Base-by-base conservation (phyloP, 2,888 invertebrate species). In the Erebia aethiops region DNA sequence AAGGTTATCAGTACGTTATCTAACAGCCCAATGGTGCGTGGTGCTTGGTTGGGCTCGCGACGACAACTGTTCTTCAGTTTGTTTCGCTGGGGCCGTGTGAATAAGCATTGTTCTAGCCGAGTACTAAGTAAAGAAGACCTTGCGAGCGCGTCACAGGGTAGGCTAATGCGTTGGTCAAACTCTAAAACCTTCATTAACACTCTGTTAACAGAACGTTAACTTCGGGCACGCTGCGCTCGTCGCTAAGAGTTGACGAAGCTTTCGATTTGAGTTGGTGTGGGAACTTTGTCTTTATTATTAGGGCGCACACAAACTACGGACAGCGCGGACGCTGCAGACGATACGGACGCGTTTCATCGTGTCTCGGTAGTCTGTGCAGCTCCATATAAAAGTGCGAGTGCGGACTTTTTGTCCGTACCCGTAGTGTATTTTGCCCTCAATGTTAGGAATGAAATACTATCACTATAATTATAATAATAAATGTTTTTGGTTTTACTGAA, bases 61-160 rank as follows among this genome's bases (percentile, higher is more conserved):
- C 79, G 80, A 80, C 84, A 84, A 92, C 92, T 92, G 90, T 81
- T 79, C 76, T 73, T 70, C 51, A 71, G 74, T 78, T 72, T 72
- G 76, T 82, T 83, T 84, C 86, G 84, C 85, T 84, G 83, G 79
- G 81, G 87, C 86, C 91, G 92, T 91, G 92, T 84, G 92, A 92
- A 91, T 82, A 81, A 79, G 80, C 87, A 84, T 87, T 87, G 85
- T 84, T 80, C 79, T 80, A 73, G 71, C 69, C 67, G 70, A 73
- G 75, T 75, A 76, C 70, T 70, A 71, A 75, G 71, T 75, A 70
- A 65, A 73, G 76, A 75, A 73, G 77, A 77, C 77, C 77, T 77
- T 77, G 75, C 66, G 51, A 52, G 51, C 60, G 70, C 74, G 72
- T 74, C 74, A 74, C 69, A 75, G 74, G 74, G 68, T 73, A 69